Base-by-base conservation (phyloP, 2,888 invertebrate genomes). In the Sericinus montela region DNA sequence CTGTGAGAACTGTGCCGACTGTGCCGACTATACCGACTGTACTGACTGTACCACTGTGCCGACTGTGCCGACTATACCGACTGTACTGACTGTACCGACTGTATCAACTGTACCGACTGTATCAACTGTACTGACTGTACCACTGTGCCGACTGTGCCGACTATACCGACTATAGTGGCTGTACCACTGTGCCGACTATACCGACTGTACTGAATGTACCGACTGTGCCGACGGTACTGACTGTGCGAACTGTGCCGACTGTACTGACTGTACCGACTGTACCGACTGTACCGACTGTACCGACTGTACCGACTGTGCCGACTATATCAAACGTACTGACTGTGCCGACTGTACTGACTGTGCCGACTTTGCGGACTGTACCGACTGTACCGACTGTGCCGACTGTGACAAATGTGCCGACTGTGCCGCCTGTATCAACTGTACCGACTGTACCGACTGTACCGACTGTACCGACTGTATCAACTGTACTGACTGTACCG, bases 361-460 rank as follows among this genome's bases (percentile, higher is more conserved):
- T 88, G 53, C 81, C 41, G 30, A 19, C 19, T 19, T 2, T 5
- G 5, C 19, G 3, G 19, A 19, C 19, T 19, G 3, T 5, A 19
- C 19, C 19, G 19, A 5, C 2, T 19, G 5, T 19, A 3, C 19
- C 3, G 5, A 2, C 3, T 19, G 5, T 19, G n/a, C n/a, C n/a
- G n/a, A n/a, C n/a, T n/a, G 89, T 88, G 53, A 81, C 41, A 30
- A 19, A 2, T 19, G 19, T 5, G 5, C 19, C 19, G 19, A 19
- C 19, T 19, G 3, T 5, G 5, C 19, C 19, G 19, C 3, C 2
- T 19, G 5, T 19, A 3, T 5, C 3, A 19, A 2, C 3, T 19
- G 5, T 19, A n/a, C n/a, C n/a, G n/a, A n/a, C n/a, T n/a, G 89
- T 88, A 53, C 81, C 41, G 30, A 19, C 19, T 19, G 19, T 5